Conservation (phyloP, 2,113 vertebrate genomes). For the Cavia aperea region DNA sequence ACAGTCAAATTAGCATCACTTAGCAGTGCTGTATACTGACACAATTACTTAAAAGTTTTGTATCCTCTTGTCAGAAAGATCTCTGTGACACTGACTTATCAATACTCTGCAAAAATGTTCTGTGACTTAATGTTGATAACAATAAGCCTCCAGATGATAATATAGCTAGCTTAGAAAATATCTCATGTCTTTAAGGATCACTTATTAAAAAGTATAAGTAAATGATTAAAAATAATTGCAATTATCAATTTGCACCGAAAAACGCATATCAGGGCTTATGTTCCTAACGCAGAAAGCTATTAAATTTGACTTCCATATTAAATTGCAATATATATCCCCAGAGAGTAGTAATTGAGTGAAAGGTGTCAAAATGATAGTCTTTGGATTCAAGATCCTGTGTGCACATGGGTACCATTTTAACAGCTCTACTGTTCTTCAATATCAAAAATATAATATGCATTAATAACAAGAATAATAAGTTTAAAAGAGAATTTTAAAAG, state of each 20-base stretch:
- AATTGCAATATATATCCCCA: neutral
- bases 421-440: neutral
- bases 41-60: slow-evolving; percentile 43
- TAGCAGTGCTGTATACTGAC: slow-evolving; percentile 46
- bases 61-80: slow-evolving; percentile 63
- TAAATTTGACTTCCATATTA: neutral
- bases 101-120: slow-evolving; percentile 56
- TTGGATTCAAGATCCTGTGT: neutral
- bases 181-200: slow-evolving; percentile 39
- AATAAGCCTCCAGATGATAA: slow-evolving; percentile 37
- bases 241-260: neutral
- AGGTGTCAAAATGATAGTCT: neutral
- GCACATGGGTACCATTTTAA: neutral
- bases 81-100: slow-evolving; percentile 51
- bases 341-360: neutral
- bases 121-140: slow-evolving; percentile 48
- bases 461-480: neutral
- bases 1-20: slow-evolving; percentile 44
- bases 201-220: neutral
- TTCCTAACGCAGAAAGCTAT: neutral
- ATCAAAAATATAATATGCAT: neutral
- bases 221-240: slow-evolving; percentile 23
- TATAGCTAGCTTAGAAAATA: slow-evolving; percentile 26
- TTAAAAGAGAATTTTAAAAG: neutral
- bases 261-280: neutral